phyloP scores from a whole-genome alignment of 2,113 vertebrate species.

The Pandion haliaetus region DNA sequence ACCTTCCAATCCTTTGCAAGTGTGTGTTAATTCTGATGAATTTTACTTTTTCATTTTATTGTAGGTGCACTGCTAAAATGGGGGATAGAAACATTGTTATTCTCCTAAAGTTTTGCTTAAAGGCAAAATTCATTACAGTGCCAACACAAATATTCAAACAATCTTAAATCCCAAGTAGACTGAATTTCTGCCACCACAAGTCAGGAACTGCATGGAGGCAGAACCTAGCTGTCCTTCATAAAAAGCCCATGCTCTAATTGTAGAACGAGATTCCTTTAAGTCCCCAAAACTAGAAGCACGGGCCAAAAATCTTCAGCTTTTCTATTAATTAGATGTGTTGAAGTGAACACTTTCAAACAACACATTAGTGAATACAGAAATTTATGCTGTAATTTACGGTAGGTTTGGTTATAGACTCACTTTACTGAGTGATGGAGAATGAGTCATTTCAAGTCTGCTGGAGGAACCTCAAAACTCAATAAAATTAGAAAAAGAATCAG shows the following conservation, averaged over 20 bases:
- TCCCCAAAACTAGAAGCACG: not conserved
- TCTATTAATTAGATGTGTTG: not conserved
- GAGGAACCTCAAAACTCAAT: not conserved
- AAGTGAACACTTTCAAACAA: not conserved
- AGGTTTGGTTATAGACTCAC: not conserved
- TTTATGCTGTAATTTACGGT: not conserved
- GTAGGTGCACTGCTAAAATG: not conserved
- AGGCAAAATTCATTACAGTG: not conserved
- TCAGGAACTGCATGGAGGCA: not conserved
- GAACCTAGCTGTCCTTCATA: not conserved
- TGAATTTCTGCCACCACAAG: not conserved
- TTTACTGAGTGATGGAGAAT: not conserved
- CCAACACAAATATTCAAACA: not conserved
- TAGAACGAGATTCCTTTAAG: not conserved
- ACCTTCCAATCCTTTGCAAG: not conserved
- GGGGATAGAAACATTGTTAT: not conserved
- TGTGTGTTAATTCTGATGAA: not conserved
- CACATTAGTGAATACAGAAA: not conserved
- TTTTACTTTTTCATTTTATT: not conserved
- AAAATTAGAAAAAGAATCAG: not conserved
- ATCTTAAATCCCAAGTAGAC: not conserved
- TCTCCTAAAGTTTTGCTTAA: not conserved
- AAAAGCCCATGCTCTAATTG: accelerated
- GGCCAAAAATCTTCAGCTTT: not conserved
- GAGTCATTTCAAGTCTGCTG: not conserved